A percentile compares a stretch with the other conserved stretches of the same genome.
Conservation (phyloP, 2,888 invertebrate species). For the Apodemia mormo region DNA sequence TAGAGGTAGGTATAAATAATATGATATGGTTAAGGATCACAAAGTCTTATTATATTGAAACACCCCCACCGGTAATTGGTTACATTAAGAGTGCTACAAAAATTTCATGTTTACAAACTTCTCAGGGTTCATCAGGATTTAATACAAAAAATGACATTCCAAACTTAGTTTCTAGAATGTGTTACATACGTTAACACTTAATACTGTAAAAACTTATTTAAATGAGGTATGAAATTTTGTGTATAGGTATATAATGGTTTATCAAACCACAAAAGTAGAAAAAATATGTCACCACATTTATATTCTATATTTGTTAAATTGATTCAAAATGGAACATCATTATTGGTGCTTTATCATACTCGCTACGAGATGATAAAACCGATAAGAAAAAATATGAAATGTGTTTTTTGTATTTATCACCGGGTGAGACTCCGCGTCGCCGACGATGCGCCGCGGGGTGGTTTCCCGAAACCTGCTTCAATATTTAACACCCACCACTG, state of each 20-base stretch:
- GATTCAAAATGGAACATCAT: conserved; percentile 77
- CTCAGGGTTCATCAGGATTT: too few species aligned
- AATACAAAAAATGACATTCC: too few species aligned
- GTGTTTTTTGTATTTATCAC: conserved; percentile 68
- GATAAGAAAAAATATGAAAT: conserved; percentile 64
- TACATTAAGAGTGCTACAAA: too few species aligned
- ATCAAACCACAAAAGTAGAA: conserved; percentile 24
- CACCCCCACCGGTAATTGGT: too few species aligned
- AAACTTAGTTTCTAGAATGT: too few species aligned
- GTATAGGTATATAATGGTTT: not conserved
- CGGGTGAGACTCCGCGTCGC: conserved; percentile 74
- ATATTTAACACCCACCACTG: conserved; percentile 76
- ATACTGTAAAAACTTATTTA: too few species aligned
- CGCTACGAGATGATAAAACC: conserved; percentile 65
- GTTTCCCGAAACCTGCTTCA: conserved; percentile 74
- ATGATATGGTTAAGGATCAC: too few species aligned
- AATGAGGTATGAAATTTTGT: not conserved
- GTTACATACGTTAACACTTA: too few species aligned
- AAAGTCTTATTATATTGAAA: too few species aligned
- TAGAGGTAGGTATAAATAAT: too few species aligned
- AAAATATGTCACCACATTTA: conserved; percentile 64
- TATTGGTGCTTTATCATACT: conserved; percentile 78
- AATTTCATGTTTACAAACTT: too few species aligned
- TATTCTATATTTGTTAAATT: conserved; percentile 64
- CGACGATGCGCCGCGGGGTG: conserved; percentile 72